Percentiles rank a stretch among this genome's conserved stretches.
Evolutionary conservation across 2,888 invertebrate species (phyloP).

Genomic region (Branchipolynoe longqiensis): DNA sequence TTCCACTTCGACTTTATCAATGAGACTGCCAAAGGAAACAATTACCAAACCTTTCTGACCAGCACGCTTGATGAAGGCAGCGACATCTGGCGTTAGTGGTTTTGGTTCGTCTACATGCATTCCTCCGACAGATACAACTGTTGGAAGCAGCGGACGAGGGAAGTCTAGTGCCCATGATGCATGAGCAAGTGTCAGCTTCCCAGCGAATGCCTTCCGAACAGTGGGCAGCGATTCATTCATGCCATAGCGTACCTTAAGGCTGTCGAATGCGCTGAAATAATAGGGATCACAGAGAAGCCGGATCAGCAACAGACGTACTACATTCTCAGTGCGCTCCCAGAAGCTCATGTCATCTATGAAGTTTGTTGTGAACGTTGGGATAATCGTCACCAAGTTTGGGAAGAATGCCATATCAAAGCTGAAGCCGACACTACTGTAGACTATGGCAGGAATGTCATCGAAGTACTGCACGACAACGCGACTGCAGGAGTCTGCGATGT

Average conservation of each 20-base stretch:
- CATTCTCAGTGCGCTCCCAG: neutral
- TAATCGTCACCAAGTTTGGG: neutral
- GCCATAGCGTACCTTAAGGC: neutral
- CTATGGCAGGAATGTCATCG: constrained; percentile 1
- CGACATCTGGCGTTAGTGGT: neutral
- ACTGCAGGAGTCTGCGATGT: neutral
- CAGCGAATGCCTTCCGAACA: neutral
- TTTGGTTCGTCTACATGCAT: neutral
- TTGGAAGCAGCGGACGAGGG: constrained; percentile 27
- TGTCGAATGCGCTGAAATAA: neutral
- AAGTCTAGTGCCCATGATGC: neutral
- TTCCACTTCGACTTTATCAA: neutral
- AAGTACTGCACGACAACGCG: constrained; percentile 1
- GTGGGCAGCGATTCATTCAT: neutral
- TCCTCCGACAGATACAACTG: constrained; percentile 3
- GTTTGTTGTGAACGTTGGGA: neutral
- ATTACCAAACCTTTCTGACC: neutral
- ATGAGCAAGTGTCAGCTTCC: neutral
- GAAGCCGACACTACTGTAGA: neutral
- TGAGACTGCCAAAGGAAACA: constrained; percentile 29
- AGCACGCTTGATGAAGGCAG: neutral
- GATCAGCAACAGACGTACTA: neutral
- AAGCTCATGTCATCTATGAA: constrained; percentile 5
- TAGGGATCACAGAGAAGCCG: neutral
- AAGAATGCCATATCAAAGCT: neutral